Base-by-base conservation (phyloP, 1,140 invertebrate species). In the Trissolcus basalis region DNA sequence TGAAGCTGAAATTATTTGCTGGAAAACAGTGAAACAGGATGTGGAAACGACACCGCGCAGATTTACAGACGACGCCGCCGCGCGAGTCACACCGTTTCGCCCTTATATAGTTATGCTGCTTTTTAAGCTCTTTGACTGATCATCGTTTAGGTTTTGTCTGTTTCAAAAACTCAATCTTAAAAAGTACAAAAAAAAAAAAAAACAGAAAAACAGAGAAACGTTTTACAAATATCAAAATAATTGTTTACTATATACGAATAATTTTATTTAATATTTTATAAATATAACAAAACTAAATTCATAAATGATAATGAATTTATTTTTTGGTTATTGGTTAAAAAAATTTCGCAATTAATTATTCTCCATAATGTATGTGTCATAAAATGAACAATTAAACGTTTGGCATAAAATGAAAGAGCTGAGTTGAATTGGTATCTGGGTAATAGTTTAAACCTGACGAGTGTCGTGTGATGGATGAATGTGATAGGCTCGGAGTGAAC, bases 1-100 rank as follows among this genome's bases (percentile, higher is more conserved):
- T 88, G 86, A 88, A 88, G 86, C 86, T 86, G 83, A 87, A 88
- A 88, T 88, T 88, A 88, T 88, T 88, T 88, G 84, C 85, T 86
- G 83, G 84, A 87, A 88, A 89, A 88, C 85, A 86, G 84, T 86
- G 85, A 89, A 88, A 89, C 86, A 88, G 86, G 87, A 88, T 85
- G 86, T 88, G 87, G 84, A 87, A 87, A 88, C 83, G 87, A 88
- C 87, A 87, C 81, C 81, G 73, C 78, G 73, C 83, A 85, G 83
- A 88, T 88, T 88, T 88, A 88, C 85, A 84, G 80, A 54, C 79
- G 76, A 73, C 50, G 76, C 55, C 54, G 58, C 80, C 68, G 79
- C 81, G 80, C 81, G 80, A 73, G 56, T 61, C 77, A 51, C 68
- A 48, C 19, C 27, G 67, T 65, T 72, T 64, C 27, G 50, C 48